Evolutionary conservation across 2,113 vertebrate species (phyloP), one percentile per base, ranked within the genome.

Genomic region (Oceanodroma tethys): DNA sequence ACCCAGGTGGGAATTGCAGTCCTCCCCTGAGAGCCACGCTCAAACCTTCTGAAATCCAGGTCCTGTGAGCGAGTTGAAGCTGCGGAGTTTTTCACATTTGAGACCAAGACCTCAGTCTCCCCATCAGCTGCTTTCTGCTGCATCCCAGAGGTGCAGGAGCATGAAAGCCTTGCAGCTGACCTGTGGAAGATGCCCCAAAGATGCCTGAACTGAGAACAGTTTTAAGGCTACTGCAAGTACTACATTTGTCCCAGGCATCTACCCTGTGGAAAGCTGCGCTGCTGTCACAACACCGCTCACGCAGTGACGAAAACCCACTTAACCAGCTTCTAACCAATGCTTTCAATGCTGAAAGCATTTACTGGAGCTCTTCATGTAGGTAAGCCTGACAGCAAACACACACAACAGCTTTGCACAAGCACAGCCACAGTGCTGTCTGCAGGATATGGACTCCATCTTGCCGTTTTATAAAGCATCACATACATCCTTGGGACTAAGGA

Each of bases 351-450:
- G 22, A 81, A 81, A 91, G 34, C 32, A 15, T 58, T 88, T 66
- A 22, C 36, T n/a, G 34, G 32, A 65, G 45, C 59, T 68, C 70
- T 60, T 70, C 50, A 48, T 7, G 1, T 6, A 29, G 58, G 36
- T 29, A 42, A 73, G 40, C 15, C 59, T 38, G 62, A 56, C 27
- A 76, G 38, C 43, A 94, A 71, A 60, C 0, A 0, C 0, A 0
- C 1, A 1, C 1, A 1, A 47, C 43, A 52, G 62, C 52, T 50
- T 23, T 32, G 26, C 43, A 15, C 0, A 1, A 88, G 73, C 30
- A 11, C 53, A 48, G 50, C 45, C 76, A 67, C 4, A 1, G 52
- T 26, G 34, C 0, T 0, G 20, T 48, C 45, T 17, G 22, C 0
- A 0, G 45, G 65, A 52, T 4, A 68, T 1, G 10, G 42, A 65